Base-by-base conservation (phyloP, 2,113 vertebrate genomes). In the Pedionomus torquatus region DNA sequence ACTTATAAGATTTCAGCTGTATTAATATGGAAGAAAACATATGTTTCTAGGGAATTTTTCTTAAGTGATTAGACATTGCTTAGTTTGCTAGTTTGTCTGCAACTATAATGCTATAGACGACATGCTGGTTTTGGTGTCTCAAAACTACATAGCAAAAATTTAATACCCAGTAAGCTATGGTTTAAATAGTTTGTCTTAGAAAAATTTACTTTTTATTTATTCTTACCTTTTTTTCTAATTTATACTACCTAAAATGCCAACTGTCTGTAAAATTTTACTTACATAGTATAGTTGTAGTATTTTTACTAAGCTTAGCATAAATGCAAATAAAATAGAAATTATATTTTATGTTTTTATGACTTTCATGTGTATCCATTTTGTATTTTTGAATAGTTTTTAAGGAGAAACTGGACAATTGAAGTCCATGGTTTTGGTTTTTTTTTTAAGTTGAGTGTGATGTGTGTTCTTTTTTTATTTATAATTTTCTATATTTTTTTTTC, bases 261-360 rank as follows among this genome's bases (percentile, higher is more conserved):
- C 28, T 11, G 19, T 35, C 26, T 1, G 5, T 81, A 39, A 44
- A 37, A 23, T 43, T 90, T 66, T 77, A 17, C 41, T 89, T 9
- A 3, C 30, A 11, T 2, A 5, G 2, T 2, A 0, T 66, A 41
- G 55, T 3, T 48, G 17, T 51, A 13, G 1, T 52, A 13, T 69
- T 79, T 80, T 76, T 76, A 39, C 52, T 64, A 49, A 51, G 24
- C 13, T 80, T 86, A 37, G 37, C 3, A 1, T 44, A 54, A 54
- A 19, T 31, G 28, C 24, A 79, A 33, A 52, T 80, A 44, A 49
- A 81, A 54, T 75, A 5, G 19, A 37, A 83, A 65, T 58, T 11
- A 3, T 43, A 23, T 39, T 80, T 88, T 5, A 13, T 2, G 2
- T 1, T 25, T 94, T 85, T 66, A 55, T 64, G 26, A 10, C 4